Base-by-base conservation (phyloP, 2,888 invertebrate genomes). In the Drosophila quinaria region DNA sequence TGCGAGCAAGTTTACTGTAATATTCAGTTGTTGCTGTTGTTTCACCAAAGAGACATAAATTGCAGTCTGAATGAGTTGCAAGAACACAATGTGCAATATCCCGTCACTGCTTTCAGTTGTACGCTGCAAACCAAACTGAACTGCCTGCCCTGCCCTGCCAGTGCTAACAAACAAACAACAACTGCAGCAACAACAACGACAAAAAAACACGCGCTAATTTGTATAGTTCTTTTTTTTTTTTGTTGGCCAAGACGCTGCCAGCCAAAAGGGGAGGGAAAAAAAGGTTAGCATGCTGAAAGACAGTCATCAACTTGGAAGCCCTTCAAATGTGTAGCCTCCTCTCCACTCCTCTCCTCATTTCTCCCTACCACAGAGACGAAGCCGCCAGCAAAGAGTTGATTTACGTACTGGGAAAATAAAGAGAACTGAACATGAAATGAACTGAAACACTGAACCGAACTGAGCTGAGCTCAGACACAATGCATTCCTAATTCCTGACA, bases 401-500 rank as follows among this genome's bases (percentile, higher is more conserved):
- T 71, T 78, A 83, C 77, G 54, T 65, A 74, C 70, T 62, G 51
- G 71, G 60, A 37, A 17, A 44, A 54, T 33, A 17, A 35, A 44
- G 25, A 61, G 69, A 59, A 56, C 15, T 29, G 65, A 67, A 55
- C 62, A 37, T 44, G 58, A 68, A 71, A 31, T 42, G 65, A 54
- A 73, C 61, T 66, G 65, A 47, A 47, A 56, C 17, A 67, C 64
- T 65, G 68, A 37, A 63, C 66, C 63, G 55, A 70, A 64, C 66
- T 56, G 35, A 25, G 60, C 47, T 61, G 58, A 84, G 75, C 37
- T 8, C 47, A 47, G 35, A 61, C 47, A 84, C 85, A 84, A 84
- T 84, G 78, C 82, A 87, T 80, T 82, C 82, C 77, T 87, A 84
- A 84, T 84, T 85, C 87, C 76, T 64, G 69, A 44, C 74, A 59